Evolutionary conservation across 2,113 vertebrate genomes (phyloP), one percentile per base, ranked within the genome.

Genomic region (Mustela lutreola): DNA sequence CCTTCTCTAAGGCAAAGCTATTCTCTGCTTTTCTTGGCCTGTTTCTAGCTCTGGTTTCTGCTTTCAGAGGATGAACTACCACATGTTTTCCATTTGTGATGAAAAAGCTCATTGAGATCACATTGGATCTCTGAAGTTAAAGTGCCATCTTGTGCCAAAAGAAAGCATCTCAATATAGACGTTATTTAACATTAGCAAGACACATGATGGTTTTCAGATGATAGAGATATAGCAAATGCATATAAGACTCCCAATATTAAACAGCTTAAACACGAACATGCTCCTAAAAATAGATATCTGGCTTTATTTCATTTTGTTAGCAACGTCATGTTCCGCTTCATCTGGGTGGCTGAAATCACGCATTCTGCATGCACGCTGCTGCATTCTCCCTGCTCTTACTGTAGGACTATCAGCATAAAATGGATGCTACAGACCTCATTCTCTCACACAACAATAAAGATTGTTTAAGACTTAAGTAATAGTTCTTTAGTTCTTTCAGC

Each of bases 61-160:
- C 63, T 83, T 88, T 87, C 84, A 89, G 11, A 89, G 26, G 9
- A 42, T 9, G 50, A 84, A 53, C 21, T 71, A 62, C 50, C 11
- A 39, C 45, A 65, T 60, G 79, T 9, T 33, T 28, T 11, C 67
- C 14, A 89, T 11, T 97, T 96, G 82, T 82, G 94, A 15, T 21
- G 1, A 63, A 62, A 89, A 93, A 85, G 1, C 19, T 62, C 42
- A 39, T 36, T 45, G 85, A 81, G 33, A 97, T 81, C 48, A 82
- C 65, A 53, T 0, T 73, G 58, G 0, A 33, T 98, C 91, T 97
- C 5, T 95, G 97, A 97, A 98, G 89, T 97, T 97, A 97, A 99
- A 98, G 98, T 98, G 99, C 99, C 99, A 98, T 39, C 98, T 98
- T 83, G 98, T 98, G 99, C 98, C 96, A 96, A 80, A 92, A 82